A percentile compares a stretch with the other conserved stretches of the same genome.
These are phyloP conservation scores for Lepisosteus osseus DNA, from an alignment of 2,113 vertebrate species.

Conservation along the genomic window DNA sequence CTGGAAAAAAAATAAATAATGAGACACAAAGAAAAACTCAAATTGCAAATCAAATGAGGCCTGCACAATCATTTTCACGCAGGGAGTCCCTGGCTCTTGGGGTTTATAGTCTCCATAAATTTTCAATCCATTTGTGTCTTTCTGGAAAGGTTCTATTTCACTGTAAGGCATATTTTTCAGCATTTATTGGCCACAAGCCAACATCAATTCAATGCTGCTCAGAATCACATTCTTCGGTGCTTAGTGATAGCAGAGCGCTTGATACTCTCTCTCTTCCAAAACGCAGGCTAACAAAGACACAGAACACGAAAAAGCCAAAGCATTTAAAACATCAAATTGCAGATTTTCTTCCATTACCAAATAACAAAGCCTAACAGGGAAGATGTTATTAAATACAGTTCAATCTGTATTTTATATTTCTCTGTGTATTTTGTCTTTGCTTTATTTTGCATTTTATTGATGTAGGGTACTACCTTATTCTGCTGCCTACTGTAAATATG, in stretches of 20 bases:
- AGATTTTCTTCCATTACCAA: too few relatives aligned
- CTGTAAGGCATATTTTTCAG: conserved; percentile 42
- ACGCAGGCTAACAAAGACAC: conserved; percentile 51
- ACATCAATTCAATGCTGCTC: conserved; percentile 45
- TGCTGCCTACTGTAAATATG: too few relatives aligned
- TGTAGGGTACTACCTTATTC: too few relatives aligned
- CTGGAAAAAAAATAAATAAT: too few relatives aligned
- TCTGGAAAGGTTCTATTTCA: conserved; percentile 31
- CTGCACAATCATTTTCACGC: background rate
- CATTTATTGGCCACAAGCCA: conserved; percentile 48
- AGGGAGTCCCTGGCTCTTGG: conserved; percentile 4
- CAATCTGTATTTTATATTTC: too few relatives aligned
- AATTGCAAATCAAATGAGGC: too few relatives aligned
- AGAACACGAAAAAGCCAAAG: conserved; percentile 45
- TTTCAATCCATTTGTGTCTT: conserved; percentile 26
- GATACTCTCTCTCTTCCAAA: conserved; percentile 40
- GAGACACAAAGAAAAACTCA: too few relatives aligned
- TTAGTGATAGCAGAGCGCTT: conserved; percentile 53
- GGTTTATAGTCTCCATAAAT: conserved; percentile 32
- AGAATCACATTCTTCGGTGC: conserved; percentile 50
- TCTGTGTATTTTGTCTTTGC: too few relatives aligned
- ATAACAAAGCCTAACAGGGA: too few relatives aligned
- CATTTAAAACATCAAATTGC: too few relatives aligned
- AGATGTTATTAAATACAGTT: too few relatives aligned
- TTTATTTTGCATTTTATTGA: too few relatives aligned